These are phyloP conservation scores for Cyanoliseus patagonus DNA, from an alignment of 2,113 vertebrate species.

Conservation along the genomic window DNA sequence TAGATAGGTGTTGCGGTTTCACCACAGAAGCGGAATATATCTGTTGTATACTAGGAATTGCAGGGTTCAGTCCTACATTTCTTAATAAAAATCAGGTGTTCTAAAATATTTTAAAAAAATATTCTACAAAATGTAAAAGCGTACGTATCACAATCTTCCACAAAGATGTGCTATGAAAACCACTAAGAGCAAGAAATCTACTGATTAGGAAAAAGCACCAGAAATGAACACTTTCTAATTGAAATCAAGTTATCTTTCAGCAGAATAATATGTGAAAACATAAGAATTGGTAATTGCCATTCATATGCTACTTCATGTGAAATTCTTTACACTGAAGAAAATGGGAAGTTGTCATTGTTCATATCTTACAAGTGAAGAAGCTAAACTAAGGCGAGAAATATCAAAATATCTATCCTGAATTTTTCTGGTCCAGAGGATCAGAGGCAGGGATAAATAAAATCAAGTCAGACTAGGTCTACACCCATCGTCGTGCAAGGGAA, in stretches of 20 bases:
- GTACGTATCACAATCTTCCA: neutral
- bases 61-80: neutral
- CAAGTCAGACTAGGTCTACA: neutral
- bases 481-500: neutral
- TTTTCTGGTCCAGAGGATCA: neutral
- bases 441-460: neutral
- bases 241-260: neutral
- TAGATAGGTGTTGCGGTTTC: neutral
- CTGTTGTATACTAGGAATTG: neutral
- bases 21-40: neutral
- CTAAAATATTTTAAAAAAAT: neutral
- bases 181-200: neutral
- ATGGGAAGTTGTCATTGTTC: neutral
- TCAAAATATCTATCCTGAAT: neutral
- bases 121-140: neutral
- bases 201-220: neutral
- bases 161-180: neutral
- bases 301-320: neutral
- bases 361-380: neutral
- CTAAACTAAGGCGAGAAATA: neutral
- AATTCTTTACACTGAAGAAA: neutral
- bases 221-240: neutral
- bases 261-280: neutral
- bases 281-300: neutral
- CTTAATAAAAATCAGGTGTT: neutral